Conservation (phyloP, 2,113 vertebrate species). For the Phyllostomus hastatus region DNA sequence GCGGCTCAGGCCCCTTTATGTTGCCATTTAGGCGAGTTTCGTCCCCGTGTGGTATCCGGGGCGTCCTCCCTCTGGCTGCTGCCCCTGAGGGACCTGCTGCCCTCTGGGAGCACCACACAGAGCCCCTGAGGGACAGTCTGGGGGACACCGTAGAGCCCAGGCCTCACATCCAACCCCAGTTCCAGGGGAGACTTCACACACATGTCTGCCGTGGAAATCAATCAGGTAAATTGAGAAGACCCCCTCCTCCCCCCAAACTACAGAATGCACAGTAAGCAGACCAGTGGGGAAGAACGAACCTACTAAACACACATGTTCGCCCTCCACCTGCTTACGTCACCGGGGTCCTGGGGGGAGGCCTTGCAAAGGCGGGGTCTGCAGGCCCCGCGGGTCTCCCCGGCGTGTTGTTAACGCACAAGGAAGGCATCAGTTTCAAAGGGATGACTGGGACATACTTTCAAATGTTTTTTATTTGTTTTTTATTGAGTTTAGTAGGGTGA, state of each 20-base stretch:
- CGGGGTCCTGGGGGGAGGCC: slow-evolving; percentile 81
- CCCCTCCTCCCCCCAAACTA: slow-evolving; percentile 64
- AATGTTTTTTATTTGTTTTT: too few species aligned
- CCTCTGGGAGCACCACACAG: too few species aligned
- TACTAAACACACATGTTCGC: slow-evolving; percentile 85
- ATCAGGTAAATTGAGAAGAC: slow-evolving; percentile 76
- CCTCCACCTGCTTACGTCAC: slow-evolving; percentile 83
- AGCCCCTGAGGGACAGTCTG: too few species aligned
- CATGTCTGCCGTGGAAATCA: slow-evolving; percentile 79
- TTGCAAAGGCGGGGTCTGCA: slow-evolving; percentile 85
- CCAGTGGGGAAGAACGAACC: slow-evolving; percentile 84
- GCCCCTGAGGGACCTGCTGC: too few species aligned
- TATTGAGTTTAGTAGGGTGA: too few species aligned
- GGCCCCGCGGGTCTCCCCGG: slow-evolving; percentile 78
- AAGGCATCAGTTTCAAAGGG: slow-evolving; percentile 85
- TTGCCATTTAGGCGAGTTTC: too few species aligned
- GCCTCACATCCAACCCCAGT: too few species aligned
- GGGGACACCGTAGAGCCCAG: too few species aligned
- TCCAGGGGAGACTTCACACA: slow-evolving; percentile 46
- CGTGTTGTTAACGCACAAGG: slow-evolving; percentile 28
- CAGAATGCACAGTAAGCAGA: slow-evolving; percentile 76
- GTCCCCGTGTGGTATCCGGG: too few species aligned
- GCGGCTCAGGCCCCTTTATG: too few species aligned
- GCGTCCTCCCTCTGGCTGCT: too few species aligned
- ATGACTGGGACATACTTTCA: slow-evolving; percentile 82